These are phyloP conservation scores for Sarcoramphus papa DNA, from an alignment of 2,797 vertebrate species.

Conservation along the genomic window DNA sequence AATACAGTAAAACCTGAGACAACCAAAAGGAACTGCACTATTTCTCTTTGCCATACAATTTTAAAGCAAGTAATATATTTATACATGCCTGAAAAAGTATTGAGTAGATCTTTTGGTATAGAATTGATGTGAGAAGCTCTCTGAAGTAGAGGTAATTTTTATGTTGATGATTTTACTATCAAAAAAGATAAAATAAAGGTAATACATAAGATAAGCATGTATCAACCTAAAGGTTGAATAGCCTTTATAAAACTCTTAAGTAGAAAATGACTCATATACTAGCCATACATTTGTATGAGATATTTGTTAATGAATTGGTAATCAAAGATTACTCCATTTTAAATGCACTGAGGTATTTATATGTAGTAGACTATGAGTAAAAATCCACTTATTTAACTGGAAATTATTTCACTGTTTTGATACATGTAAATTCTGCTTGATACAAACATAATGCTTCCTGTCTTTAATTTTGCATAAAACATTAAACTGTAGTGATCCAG, in stretches of 20 bases:
- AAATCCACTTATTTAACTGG: not conserved
- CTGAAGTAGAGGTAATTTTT: not conserved
- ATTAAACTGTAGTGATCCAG: not conserved
- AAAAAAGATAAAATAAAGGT: not conserved
- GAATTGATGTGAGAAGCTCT: not conserved
- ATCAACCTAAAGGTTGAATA: not conserved
- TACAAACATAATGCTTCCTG: not conserved
- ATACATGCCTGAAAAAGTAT: not conserved
- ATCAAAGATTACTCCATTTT: not conserved
- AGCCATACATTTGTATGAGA: not conserved
- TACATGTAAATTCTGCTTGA: not conserved
- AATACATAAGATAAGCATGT: not conserved
- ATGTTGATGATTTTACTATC: not conserved
- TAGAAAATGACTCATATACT: not conserved
- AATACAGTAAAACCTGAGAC: constrained; percentile 11
- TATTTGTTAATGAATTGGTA: not conserved
- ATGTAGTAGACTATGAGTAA: not conserved
- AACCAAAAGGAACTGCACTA: not conserved
- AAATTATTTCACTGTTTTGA: not conserved
- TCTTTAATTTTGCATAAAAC: not conserved
- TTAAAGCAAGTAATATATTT: not conserved
- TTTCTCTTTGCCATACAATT: not conserved
- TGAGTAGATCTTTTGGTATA: not conserved
- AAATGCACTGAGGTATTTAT: not conserved
- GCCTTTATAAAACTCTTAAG: not conserved